A percentile compares a stretch with the other conserved stretches of the same genome.
These are phyloP conservation scores for Orchestia grillus DNA, from an alignment of 1,140 invertebrate species.

Conservation along the genomic window DNA sequence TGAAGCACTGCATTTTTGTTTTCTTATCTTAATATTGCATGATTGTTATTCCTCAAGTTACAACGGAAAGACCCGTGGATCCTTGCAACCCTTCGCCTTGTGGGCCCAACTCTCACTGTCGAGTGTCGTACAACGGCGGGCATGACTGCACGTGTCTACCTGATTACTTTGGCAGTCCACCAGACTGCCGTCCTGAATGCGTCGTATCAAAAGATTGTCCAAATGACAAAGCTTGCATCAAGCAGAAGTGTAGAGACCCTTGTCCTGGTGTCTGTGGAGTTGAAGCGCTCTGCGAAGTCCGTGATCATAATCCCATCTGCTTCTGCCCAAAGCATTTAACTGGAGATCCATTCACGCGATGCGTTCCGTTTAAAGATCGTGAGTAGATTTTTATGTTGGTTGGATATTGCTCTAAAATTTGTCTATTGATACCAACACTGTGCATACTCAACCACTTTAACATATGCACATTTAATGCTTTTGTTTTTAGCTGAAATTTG, in stretches of 20 bases:
- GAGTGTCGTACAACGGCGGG: constrained; percentile 70
- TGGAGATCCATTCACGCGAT: constrained; percentile 75
- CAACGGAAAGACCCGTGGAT: constrained; percentile 70
- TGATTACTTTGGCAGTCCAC: constrained; percentile 76
- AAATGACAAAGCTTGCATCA: constrained; percentile 75
- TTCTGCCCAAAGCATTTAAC: constrained; percentile 78
- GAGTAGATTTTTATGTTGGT: constrained; percentile 59
- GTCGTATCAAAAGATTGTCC: constrained; percentile 76
- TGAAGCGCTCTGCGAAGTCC: constrained; percentile 79
- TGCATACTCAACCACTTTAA: constrained; percentile 36
- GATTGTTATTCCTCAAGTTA: constrained; percentile 63
- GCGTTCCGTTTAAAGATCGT: constrained; percentile 63
- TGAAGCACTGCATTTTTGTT: not conserved
- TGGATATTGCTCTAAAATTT: not conserved
- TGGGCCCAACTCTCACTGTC: constrained; percentile 81
- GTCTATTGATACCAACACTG: constrained; percentile 10
- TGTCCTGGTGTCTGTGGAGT: constrained; percentile 83
- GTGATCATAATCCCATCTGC: constrained; percentile 84
- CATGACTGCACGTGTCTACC: constrained; percentile 79
- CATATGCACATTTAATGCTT: not conserved
- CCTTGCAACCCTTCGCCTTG: constrained; percentile 82
- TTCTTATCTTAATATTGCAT: not conserved
- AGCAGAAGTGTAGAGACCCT: constrained; percentile 83
- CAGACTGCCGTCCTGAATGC: constrained; percentile 74
- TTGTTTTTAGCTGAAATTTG: not conserved